Conservation (phyloP, 64 coral and sea anemone genomes). For the Dendronephthya gigantea region DNA sequence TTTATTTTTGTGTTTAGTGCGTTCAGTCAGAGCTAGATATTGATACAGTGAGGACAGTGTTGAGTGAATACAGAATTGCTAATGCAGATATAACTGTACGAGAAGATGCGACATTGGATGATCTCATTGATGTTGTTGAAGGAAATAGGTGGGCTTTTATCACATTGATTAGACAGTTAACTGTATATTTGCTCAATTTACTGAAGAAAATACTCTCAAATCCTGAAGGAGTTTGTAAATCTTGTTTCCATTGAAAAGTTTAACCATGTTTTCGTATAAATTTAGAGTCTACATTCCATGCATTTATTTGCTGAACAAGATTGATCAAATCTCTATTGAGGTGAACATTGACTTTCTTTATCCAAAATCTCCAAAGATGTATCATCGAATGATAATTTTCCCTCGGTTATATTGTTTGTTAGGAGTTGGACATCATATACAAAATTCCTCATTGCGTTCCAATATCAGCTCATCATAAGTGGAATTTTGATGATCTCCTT, state of each 20-base stretch:
- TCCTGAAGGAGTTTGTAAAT: too few relatives aligned
- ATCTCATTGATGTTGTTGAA: conserved; percentile 94
- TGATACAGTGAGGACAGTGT: conserved; percentile 75
- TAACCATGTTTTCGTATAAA: conserved; percentile 10
- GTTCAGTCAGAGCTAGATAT: conserved; percentile 77
- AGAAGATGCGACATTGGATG: conserved; percentile 89
- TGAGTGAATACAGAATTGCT: conserved; percentile 87
- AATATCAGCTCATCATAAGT: conserved; percentile 97
- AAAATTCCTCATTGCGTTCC: conserved; percentile 93
- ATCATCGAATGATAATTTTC: background rate
- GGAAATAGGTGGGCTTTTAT: conserved; percentile 69
- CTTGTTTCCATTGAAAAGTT: background rate
- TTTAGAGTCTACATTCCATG: conserved; percentile 93
- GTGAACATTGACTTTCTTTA: conserved; percentile 2
- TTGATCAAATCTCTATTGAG: conserved; percentile 99
- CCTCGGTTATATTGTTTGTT: background rate
- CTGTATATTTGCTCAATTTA: background rate
- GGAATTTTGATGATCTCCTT: conserved; percentile 98
- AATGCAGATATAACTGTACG: conserved; percentile 93
- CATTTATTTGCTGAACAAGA: conserved; percentile 92
- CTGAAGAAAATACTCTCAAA: too few relatives aligned
- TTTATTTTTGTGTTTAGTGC: conserved; percentile 35
- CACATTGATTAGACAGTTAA: background rate
- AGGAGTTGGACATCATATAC: conserved; percentile 93
- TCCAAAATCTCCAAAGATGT: background rate